Evolutionary conservation across 1,140 invertebrate species (phyloP).

Genomic region (Lepidurus arcticus): DNA sequence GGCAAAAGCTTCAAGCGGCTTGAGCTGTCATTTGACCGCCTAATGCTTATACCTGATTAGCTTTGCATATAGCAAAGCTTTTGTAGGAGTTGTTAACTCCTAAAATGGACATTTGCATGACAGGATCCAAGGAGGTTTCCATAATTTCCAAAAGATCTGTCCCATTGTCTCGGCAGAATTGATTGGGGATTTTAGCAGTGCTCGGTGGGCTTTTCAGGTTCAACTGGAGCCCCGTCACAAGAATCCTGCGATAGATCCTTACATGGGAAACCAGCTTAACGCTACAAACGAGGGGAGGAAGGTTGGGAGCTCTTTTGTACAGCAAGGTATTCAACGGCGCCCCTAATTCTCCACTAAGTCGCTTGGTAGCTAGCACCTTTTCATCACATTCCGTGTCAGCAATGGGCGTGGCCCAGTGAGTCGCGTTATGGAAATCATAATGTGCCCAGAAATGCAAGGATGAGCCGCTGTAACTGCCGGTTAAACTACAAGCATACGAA

Average conservation of each 20-base stretch:
- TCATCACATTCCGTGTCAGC: conserved; percentile 75
- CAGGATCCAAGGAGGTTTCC: not conserved
- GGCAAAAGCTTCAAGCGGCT: not conserved
- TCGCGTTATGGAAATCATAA: conserved; percentile 88
- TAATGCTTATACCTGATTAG: conserved; percentile 4
- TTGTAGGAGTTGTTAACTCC: not conserved
- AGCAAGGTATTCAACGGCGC: conserved; percentile 78
- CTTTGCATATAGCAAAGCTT: not conserved
- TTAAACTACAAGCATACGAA: conserved; percentile 56
- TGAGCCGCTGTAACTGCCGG: conserved; percentile 78
- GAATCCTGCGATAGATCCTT: conserved; percentile 68
- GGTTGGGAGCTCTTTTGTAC: conserved; percentile 58
- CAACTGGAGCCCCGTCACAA: conserved; percentile 62
- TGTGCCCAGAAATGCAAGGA: conserved; percentile 87
- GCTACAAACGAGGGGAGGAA: conserved; percentile 57
- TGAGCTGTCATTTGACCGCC: not conserved
- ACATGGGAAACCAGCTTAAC: conserved; percentile 76
- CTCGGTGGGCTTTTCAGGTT: conserved; percentile 53
- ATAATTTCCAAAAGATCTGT: conserved; percentile 25
- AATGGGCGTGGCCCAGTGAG: conserved; percentile 65
- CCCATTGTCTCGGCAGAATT: conserved; percentile 22
- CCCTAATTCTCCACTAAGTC: conserved; percentile 58
- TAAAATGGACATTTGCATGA: not conserved
- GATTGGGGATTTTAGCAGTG: not conserved
- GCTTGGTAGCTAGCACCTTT: conserved; percentile 66